Percentiles rank a stretch among this genome's conserved stretches.
phyloP scores from a whole-genome alignment of 2,888 invertebrate species.

The Nephrotoma guestfalica region DNA sequence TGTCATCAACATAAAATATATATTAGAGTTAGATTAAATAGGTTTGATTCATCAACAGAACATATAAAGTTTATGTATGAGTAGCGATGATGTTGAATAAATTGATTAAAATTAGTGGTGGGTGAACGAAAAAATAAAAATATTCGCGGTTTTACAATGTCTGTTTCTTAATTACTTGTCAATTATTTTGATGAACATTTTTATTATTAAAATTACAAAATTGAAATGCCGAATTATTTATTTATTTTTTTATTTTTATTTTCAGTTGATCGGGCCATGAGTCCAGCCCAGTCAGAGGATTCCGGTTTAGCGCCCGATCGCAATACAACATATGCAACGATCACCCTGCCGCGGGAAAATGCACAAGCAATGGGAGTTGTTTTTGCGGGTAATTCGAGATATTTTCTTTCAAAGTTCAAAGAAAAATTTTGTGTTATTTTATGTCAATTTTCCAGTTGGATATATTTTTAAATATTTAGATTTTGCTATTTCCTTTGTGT shows the following conservation, averaged over 20 bases:
- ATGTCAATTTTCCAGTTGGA: not conserved
- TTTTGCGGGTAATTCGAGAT: conserved; percentile 24
- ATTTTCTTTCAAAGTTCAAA: not conserved
- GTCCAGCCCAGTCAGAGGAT: conserved; percentile 33
- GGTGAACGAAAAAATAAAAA: not conserved
- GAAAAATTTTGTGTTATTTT: not conserved
- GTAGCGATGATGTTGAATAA: not conserved
- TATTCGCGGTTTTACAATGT: not conserved
- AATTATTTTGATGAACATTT: not conserved
- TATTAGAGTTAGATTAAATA: not conserved
- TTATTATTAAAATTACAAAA: not conserved
- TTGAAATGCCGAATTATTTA: too few relatives aligned
- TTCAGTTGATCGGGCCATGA: conserved; percentile 33
- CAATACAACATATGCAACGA: conserved; percentile 32
- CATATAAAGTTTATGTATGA: not conserved
- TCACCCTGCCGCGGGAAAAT: conserved; percentile 30
- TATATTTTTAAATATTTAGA: not conserved
- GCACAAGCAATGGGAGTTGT: conserved; percentile 30
- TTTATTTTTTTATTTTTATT: conserved; percentile 8
- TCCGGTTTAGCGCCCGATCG: conserved; percentile 32
- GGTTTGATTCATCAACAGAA: not conserved
- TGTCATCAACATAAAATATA: not conserved
- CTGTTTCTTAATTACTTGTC: not conserved
- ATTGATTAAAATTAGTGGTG: not conserved
- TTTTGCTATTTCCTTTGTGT: not conserved